Base-by-base conservation (phyloP, 53 echinoderm and acorn worm genomes). In the Henricia sp. region DNA sequence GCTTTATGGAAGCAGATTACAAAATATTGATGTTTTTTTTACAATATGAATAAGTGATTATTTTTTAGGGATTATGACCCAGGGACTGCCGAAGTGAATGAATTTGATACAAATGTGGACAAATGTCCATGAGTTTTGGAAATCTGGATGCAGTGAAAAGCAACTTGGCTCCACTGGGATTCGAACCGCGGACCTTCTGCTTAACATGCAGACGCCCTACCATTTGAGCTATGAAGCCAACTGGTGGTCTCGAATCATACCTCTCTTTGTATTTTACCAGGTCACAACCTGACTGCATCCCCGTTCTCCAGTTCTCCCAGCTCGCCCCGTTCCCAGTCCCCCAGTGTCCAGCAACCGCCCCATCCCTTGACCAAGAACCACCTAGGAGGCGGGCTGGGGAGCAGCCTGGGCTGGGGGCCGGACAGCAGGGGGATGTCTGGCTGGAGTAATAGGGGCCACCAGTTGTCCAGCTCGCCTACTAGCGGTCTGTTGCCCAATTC, bases 391-490 rank as follows among this genome's bases (percentile, higher is more conserved):
- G 62, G 44, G 5, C 37, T 43, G 25, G 73, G 66, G 1, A 51
- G 72, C n/a, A 87, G 91, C 17, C 84, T 91, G 1, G 84, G 88
- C 6, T 85, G 85, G 85, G 72, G 85, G n/a, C 43, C 35, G 21
- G 85, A 71, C 20, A 57, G 82, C 4, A 26, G 58, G 46, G 60
- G 58, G 27, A 25, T 37, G 37, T 33, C 73, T 3, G 62, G 26
- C 13, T 92, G 92, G 89, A 86, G 88, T n/a, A 80, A 29, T 21
- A 26, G 70, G 43, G 58, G 82, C 3, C 82, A 92, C 42, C 94
- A 94, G 82, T 77, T 97, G 14, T 97, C 97, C 13, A 94, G 97
- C 68, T 97, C 97, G 12, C 94, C 97, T 0, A 94, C 97, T 6
- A 97, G 97, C 44, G 90, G 90, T 23, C 86, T 96, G 27, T 77